Evolutionary conservation across 2,113 vertebrate genomes (phyloP).

Genomic region (Madoqua kirkii): DNA sequence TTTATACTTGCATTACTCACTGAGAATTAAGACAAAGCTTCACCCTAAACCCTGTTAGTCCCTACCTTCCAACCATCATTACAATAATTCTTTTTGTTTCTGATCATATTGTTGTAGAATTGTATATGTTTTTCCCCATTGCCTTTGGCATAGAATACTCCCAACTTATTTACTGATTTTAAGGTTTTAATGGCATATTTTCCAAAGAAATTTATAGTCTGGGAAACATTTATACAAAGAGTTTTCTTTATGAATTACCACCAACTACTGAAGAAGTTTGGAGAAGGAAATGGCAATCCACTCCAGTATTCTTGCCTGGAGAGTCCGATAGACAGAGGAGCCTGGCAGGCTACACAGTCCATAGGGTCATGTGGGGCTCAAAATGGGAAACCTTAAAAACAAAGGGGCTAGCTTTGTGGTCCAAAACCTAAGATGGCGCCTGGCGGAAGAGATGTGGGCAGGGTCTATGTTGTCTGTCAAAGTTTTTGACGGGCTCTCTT

Average conservation of each 20-base stretch:
- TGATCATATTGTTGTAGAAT: background rate
- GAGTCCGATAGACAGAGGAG: background rate
- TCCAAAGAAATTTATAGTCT: conserved; percentile 4
- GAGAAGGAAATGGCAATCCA: background rate
- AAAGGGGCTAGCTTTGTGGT: too few species aligned
- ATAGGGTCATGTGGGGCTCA: too few species aligned
- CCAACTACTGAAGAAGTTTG: background rate
- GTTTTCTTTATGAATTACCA: background rate
- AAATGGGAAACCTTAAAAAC: too few species aligned
- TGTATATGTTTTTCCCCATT: background rate
- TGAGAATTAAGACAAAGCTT: background rate
- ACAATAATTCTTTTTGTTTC: background rate
- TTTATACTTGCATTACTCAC: background rate
- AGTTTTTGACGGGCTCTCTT: too few species aligned
- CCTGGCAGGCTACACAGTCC: background rate
- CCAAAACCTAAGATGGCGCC: too few species aligned
- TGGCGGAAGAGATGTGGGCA: too few species aligned
- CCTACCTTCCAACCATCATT: background rate
- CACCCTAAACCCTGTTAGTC: background rate
- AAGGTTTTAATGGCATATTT: background rate
- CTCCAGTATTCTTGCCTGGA: background rate
- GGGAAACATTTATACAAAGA: background rate
- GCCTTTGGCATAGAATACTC: background rate
- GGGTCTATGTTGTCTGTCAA: too few species aligned
- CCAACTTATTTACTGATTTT: background rate